phyloP scores from a whole-genome alignment of 2,113 vertebrate species.

The Lepisosteus oculatus region DNA sequence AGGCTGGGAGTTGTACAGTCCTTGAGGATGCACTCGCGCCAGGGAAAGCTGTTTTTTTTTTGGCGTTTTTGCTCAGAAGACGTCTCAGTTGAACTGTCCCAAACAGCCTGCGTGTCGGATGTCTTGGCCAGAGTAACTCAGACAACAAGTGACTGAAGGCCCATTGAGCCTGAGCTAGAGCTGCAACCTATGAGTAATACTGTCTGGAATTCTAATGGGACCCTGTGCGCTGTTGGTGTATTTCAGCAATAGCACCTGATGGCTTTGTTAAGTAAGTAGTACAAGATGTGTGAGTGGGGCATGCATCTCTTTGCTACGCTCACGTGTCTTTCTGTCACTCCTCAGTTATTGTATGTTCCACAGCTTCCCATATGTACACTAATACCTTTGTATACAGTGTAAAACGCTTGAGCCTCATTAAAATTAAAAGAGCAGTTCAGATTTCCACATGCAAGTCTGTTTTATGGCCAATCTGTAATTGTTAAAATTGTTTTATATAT shows the following conservation, averaged over 20 bases:
- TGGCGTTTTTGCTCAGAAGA: background rate
- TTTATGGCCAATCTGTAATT: no score
- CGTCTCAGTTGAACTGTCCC: background rate
- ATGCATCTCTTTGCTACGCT: background rate
- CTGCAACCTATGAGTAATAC: background rate
- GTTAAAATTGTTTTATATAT: no score
- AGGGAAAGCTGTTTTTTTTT: background rate
- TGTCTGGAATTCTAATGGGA: constrained; percentile 9
- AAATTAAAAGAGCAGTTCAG: no score
- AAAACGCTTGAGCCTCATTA: no score
- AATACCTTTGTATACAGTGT: no score
- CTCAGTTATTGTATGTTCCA: background rate
- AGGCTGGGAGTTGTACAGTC: background rate
- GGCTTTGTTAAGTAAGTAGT: background rate
- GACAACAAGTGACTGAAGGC: background rate
- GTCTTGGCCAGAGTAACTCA: background rate
- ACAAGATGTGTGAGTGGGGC: background rate
- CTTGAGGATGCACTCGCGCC: background rate
- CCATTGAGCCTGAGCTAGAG: background rate
- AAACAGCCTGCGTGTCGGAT: background rate
- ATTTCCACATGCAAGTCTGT: no score
- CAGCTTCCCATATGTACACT: no score
- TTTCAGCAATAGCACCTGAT: background rate
- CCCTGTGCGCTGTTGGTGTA: background rate
- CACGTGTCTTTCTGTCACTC: background rate